Conservation (phyloP, 1,140 invertebrate genomes). For the Polypedilum vanderplanki region DNA sequence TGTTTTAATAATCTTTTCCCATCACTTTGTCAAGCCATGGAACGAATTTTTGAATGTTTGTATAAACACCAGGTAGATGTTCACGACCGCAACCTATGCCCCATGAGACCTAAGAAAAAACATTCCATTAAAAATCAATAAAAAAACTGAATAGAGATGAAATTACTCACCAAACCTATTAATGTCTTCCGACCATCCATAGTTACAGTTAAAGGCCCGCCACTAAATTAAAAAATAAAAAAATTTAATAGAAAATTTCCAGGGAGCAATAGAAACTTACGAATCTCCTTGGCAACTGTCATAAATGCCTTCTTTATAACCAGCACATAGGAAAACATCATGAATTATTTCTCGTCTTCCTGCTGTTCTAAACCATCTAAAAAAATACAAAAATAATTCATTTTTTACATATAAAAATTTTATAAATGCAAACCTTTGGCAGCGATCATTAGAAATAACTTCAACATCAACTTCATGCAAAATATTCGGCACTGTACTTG, state of each 20-base stretch:
- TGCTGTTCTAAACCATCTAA: constrained; percentile 78
- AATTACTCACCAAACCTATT: constrained; percentile 79
- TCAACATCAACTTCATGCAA: constrained; percentile 67
- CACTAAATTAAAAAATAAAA: constrained; percentile 43
- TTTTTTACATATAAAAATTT: background rate
- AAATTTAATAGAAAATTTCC: background rate
- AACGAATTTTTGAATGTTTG: constrained; percentile 85
- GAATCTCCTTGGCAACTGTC: constrained; percentile 49
- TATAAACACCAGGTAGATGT: constrained; percentile 83
- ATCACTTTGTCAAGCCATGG: constrained; percentile 85
- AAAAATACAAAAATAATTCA: background rate
- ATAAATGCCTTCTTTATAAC: constrained; percentile 66
- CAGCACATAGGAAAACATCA: constrained; percentile 88
- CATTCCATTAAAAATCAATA: too few species aligned
- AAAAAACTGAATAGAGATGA: too few species aligned
- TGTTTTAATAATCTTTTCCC: constrained; percentile 40
- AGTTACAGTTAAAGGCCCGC: constrained; percentile 73
- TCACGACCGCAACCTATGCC: constrained; percentile 84
- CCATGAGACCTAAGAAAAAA: too few species aligned
- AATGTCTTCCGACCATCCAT: constrained; percentile 74
- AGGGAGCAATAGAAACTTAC: too few species aligned
- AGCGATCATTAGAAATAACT: constrained; percentile 85
- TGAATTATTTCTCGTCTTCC: constrained; percentile 84
- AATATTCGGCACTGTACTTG: constrained; percentile 59
- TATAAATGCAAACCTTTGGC: constrained; percentile 51